Percentiles rank a stretch among this genome's conserved stretches.
These are phyloP conservation scores for Crambe crambe DNA, from an alignment of 37 sponge, comb jelly and placozoan genomes.

Conservation along the genomic window DNA sequence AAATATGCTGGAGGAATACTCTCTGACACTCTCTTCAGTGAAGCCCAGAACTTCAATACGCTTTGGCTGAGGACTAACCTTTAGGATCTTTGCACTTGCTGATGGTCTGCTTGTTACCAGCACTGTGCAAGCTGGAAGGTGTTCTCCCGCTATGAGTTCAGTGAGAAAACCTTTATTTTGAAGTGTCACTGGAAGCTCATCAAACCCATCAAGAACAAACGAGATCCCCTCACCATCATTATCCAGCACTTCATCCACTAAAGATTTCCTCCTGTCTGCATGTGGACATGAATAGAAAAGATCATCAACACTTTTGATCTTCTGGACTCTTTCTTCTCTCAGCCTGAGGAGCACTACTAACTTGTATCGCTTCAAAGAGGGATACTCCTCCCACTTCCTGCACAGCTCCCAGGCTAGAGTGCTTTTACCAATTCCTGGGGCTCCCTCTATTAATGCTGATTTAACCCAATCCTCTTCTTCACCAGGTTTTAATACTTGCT, in stretches of 20 bases:
- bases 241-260: background rate
- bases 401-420: conserved; percentile 35
- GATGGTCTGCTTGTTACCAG: conserved; percentile 33
- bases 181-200: conserved; percentile 38
- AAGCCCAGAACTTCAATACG: conserved; percentile 42
- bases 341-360: conserved; percentile 23
- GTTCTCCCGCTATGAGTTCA: background rate
- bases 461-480: background rate
- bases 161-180: background rate
- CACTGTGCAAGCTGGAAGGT: conserved; percentile 8
- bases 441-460: conserved; percentile 17
- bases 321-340: conserved; percentile 29
- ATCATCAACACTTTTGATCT: background rate
- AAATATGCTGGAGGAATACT: conserved; percentile 18
- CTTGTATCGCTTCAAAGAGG: background rate
- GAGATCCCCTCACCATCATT: conserved; percentile 24
- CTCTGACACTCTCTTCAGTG: conserved; percentile 9
- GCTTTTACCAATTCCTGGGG: conserved; percentile 37
- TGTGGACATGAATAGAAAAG: background rate
- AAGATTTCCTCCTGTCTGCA: background rate
- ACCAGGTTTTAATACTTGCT: background rate
- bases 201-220: conserved; percentile 50
- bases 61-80: background rate
- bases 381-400: conserved; percentile 1
- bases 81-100: background rate